phyloP scores from a whole-genome alignment of 2,113 vertebrate species.

The Parus major region DNA sequence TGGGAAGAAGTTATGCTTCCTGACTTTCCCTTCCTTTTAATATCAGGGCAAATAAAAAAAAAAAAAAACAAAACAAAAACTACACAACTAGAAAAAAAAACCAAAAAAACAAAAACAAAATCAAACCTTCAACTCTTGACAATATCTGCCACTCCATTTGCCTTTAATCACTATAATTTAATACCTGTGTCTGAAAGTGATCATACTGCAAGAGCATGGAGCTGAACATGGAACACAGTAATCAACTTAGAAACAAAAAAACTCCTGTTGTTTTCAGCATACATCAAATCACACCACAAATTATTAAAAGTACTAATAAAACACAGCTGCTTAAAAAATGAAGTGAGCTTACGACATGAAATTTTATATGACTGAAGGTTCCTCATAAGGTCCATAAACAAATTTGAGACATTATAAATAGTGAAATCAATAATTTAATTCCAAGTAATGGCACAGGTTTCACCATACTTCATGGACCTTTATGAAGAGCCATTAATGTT shows the following conservation, averaged over 20 bases:
- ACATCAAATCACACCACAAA: not conserved
- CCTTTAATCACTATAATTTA: not conserved
- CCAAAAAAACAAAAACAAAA: fast-evolving
- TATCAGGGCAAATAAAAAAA: not conserved
- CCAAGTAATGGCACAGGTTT: not conserved
- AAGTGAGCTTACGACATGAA: not conserved
- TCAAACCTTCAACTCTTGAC: not conserved
- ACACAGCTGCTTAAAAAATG: not conserved
- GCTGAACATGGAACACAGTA: not conserved
- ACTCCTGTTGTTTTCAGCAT: not conserved
- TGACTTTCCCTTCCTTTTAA: not conserved
- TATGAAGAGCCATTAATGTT: not conserved
- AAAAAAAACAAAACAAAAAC: not conserved
- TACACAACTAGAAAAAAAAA: not conserved
- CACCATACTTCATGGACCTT: not conserved
- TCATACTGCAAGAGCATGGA: not conserved
- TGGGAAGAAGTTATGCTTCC: not conserved
- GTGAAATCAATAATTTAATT: not conserved
- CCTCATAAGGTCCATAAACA: not conserved
- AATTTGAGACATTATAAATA: not conserved
- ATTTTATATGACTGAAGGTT: not conserved
- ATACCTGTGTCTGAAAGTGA: not conserved
- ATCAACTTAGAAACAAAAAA: not conserved
- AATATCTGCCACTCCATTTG: not conserved
- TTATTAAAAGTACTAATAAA: not conserved